A percentile compares a stretch with the other conserved stretches of the same genome.
Evolutionary conservation across 2,113 vertebrate species (phyloP).

Genomic region (Muscicapa adusta): DNA sequence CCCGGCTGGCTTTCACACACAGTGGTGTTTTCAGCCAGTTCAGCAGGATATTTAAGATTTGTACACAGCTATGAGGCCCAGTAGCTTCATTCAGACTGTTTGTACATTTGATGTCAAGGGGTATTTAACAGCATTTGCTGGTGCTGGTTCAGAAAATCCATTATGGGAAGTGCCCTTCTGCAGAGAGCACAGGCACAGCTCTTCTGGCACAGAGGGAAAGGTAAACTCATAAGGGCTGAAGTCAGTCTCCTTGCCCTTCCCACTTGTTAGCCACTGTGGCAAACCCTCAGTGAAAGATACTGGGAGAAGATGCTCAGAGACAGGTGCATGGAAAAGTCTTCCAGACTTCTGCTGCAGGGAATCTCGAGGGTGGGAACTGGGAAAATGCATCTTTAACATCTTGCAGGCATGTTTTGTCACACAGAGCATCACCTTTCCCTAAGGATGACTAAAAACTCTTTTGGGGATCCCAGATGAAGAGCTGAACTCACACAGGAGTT

Average conservation of each 20-base stretch:
- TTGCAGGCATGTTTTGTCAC: background rate
- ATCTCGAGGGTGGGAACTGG: background rate
- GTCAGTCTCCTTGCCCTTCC: background rate
- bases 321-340: background rate
- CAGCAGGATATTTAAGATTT: background rate
- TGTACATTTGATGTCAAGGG: background rate
- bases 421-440: background rate
- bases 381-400: background rate
- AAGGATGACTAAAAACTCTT: background rate
- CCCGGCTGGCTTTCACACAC: fast-evolving
- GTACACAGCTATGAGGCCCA: background rate
- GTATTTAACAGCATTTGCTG: background rate
- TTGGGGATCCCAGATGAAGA: background rate
- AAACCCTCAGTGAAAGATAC: background rate
- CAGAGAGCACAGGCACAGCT: background rate
- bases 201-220: background rate
- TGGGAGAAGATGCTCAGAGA: background rate
- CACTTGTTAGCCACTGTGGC: background rate
- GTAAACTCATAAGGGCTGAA: background rate
- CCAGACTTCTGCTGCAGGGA: background rate
- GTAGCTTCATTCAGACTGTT: background rate
- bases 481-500: background rate
- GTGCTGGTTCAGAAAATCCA: background rate
- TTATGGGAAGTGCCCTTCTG: background rate
- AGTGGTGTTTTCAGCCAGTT: background rate